Evolutionary conservation across 2,888 invertebrate species (phyloP), one percentile per base, ranked within the genome.

Genomic region (Tuta absoluta): DNA sequence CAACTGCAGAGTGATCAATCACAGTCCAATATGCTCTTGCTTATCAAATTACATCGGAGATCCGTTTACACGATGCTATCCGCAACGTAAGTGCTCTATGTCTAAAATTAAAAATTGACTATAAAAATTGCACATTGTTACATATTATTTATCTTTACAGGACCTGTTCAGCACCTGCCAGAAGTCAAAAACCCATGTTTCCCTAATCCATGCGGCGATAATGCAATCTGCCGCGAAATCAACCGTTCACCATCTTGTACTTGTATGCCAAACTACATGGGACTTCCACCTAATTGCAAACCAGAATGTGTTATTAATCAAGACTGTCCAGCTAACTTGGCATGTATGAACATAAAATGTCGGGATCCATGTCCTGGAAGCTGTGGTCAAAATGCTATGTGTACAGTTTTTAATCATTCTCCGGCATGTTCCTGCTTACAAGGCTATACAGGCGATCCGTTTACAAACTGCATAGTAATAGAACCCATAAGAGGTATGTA

Each of bases 11-110:
- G 95, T 95, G 1, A 93, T 95, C 66, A 95, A 96, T 79, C 96
- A 96, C 77, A 95, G 94, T 79, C 96, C 96, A 2, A 94, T 96
- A 74, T 97, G 97, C 81, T 93, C 93, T 62, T 96, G 96, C 78
- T 91, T 88, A 24, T 74, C 84, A 21, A 91, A 92, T 56, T 93
- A 91, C 71, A 93, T 93, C 19, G 95, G 95, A 19, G 94, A 95
- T 86, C 94, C 95, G n/a, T 93, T 95, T 73, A 92, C 93, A 38
- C 92, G 93, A 73, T 95, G 95, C 75, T 93, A 89, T 72, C 84
- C 88, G 56, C 82, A 91, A 79, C 86, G 93, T 93, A 84, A 86
- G 88, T 82, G 23, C 72, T 72, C 5, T 8, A 3, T n/a, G 10
- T 24, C 8, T 33, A 8, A 33, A 33, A 10, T 3, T 33, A 33